Conservation (phyloP, 1,140 invertebrate species). For the Leptinotarsa defecta region DNA sequence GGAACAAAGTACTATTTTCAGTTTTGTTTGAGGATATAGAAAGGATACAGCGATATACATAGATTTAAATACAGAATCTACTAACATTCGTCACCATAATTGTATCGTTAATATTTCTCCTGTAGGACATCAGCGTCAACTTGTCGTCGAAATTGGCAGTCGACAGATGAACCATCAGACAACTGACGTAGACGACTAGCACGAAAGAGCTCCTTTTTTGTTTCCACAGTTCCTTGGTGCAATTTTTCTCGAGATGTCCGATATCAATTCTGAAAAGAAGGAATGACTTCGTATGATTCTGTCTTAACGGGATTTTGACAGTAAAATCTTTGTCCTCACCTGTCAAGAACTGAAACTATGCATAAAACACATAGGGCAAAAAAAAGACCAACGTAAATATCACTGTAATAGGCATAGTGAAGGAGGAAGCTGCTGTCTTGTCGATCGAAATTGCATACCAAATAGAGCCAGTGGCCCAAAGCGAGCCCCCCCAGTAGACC, state of each 20-base stretch:
- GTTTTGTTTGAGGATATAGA: no score
- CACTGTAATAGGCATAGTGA: slow-evolving; percentile 54
- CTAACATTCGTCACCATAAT: slow-evolving; percentile 14
- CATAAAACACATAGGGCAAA: slow-evolving; percentile 51
- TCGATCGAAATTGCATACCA: slow-evolving; percentile 45
- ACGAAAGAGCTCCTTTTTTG: slow-evolving; percentile 49
- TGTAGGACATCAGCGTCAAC: slow-evolving; percentile 46
- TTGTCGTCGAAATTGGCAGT: slow-evolving; percentile 50
- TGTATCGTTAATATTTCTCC: slow-evolving; percentile 34
- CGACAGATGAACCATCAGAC: slow-evolving; percentile 50
- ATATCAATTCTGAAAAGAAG: slow-evolving; percentile 50
- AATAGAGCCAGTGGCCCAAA: slow-evolving; percentile 51
- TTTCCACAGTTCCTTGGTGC: slow-evolving; percentile 46
- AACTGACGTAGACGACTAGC: slow-evolving; percentile 48
- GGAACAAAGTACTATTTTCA: no score
- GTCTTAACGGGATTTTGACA: not conserved
- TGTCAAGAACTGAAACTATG: slow-evolving; percentile 54
- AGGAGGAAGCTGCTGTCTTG: slow-evolving; percentile 47
- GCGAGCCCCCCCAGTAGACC: slow-evolving; percentile 53
- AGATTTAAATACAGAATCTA: not conserved
- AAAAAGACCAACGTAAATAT: slow-evolving; percentile 52
- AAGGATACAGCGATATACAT: not conserved
- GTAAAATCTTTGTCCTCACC: slow-evolving; percentile 37
- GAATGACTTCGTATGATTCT: not conserved
- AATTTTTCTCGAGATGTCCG: slow-evolving; percentile 42